A percentile compares a stretch with the other conserved stretches of the same genome.
Evolutionary conservation across 2,888 invertebrate species (phyloP).

Genomic region (Glaucopsyche alexis): DNA sequence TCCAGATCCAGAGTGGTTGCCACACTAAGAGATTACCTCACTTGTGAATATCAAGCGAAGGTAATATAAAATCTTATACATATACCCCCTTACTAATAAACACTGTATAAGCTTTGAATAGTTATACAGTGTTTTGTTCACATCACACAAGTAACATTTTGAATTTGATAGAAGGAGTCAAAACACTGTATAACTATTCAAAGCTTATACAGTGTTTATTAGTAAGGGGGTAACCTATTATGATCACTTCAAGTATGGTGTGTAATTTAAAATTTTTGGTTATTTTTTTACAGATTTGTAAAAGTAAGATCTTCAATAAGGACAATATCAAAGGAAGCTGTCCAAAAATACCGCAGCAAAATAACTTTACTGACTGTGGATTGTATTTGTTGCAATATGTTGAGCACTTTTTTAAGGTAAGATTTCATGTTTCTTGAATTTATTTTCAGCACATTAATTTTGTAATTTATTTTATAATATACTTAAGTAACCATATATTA

Average conservation of each 20-base stretch:
- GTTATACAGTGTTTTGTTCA: no score
- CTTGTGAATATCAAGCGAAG: slow-evolving; percentile 91
- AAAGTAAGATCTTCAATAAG: slow-evolving; percentile 86
- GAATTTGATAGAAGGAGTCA: no score
- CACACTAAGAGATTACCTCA: slow-evolving; percentile 94
- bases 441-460: neutral
- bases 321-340: slow-evolving; percentile 91
- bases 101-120: no score
- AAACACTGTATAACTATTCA: no score
- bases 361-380: slow-evolving; percentile 98
- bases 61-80: slow-evolving; percentile 50
- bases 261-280: slow-evolving; percentile 14
- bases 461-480: neutral
- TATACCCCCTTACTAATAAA: no score
- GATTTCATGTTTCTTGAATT: slow-evolving; percentile 19
- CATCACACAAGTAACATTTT: no score
- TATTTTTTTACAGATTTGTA: slow-evolving; percentile 64
- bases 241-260: no score
- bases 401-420: slow-evolving; percentile 95
- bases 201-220: no score
- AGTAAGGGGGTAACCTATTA: no score
- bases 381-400: slow-evolving; percentile 97
- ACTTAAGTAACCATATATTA: neutral
- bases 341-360: slow-evolving; percentile 98
- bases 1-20: slow-evolving; percentile 91